Conservation (phyloP, 2,113 vertebrate species). For the Rhinolophus sinicus region DNA sequence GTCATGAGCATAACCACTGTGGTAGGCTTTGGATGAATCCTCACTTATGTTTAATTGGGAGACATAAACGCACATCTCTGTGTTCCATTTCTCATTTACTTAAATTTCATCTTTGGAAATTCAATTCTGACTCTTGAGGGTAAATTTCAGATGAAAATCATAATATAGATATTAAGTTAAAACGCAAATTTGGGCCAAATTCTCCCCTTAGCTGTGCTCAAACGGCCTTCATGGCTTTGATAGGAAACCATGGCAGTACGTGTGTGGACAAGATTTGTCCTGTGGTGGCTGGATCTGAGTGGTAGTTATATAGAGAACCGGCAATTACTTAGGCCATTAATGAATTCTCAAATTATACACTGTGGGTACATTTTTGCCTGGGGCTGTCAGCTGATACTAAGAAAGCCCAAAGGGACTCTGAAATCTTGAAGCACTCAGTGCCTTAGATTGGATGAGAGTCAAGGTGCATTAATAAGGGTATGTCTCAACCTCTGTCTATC, state of each 20-base stretch:
- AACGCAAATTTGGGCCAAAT: conserved; percentile 29
- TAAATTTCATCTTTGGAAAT: conserved; percentile 35
- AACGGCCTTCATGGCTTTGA: not conserved
- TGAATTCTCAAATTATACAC: conserved; percentile 25
- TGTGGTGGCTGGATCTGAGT: not conserved
- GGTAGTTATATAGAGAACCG: not conserved
- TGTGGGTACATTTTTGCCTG: not conserved
- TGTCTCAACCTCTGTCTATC: not conserved
- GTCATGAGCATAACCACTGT: not conserved
- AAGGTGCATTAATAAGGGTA: not conserved
- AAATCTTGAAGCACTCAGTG: not conserved
- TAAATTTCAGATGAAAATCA: conserved; percentile 52
- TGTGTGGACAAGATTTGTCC: conserved; percentile 28
- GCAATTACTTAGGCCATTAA: conserved; percentile 38
- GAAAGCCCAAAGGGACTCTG: not conserved
- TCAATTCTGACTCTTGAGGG: not conserved
- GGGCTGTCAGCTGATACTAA: not conserved
- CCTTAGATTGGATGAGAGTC: not conserved
- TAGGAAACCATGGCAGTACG: not conserved
- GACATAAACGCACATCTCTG: not conserved
- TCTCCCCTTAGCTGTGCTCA: not conserved
- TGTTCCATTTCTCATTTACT: conserved; percentile 21
- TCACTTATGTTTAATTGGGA: not conserved
- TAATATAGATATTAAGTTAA: conserved; percentile 30
- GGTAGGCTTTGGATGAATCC: not conserved